Evolutionary conservation across 2,888 invertebrate species (phyloP), one percentile per base, ranked within the genome.

Genomic region (Tineola bisselliella): DNA sequence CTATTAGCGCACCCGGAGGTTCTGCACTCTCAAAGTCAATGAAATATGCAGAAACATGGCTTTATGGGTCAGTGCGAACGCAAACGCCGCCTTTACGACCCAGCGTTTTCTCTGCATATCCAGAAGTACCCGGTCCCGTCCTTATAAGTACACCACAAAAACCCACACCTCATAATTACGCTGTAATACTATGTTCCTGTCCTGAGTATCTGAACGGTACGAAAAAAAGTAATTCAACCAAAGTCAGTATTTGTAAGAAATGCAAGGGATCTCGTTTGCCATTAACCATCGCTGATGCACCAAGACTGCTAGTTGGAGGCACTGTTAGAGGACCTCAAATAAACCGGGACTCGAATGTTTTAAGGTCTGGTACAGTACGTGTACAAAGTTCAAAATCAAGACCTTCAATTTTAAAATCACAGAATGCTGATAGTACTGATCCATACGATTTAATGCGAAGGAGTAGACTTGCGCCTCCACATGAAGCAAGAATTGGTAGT

Each of bases 401-500:
- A 68, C 91, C 92, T 44, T 88, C 90, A 33, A 92, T 92, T 65
- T 77, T 92, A 61, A 91, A 91, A 64, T 76, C 89, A n/a, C 77
- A 79, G 48, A 88, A 87, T 76, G 83, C 82, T 62, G 81, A 88
- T 19, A 67, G 33, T 31, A 69, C 84, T 15, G 93, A 95, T 79
- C 95, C 95, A 0, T 95, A 95, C 77, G 94, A 95, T 77, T 88
- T 93, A 66, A 93, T 95, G 92, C 88, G 95, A 69, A 89, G 94
- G 65, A 93, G 91, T 66, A 89, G 95, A 62, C 76, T 95, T 62
- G 84, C 90, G 38, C 92, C 92, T 58, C 92, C 92, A 66, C 79
- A 77, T 78, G 88, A 84, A 84, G 74, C 84, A 81, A 87, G 81
- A 62, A 81, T 84, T 63, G 88, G 84, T 63, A 88, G 87, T 72